Conservation (phyloP, 1,140 invertebrate species). For the Dendrolimus kikuchii region DNA sequence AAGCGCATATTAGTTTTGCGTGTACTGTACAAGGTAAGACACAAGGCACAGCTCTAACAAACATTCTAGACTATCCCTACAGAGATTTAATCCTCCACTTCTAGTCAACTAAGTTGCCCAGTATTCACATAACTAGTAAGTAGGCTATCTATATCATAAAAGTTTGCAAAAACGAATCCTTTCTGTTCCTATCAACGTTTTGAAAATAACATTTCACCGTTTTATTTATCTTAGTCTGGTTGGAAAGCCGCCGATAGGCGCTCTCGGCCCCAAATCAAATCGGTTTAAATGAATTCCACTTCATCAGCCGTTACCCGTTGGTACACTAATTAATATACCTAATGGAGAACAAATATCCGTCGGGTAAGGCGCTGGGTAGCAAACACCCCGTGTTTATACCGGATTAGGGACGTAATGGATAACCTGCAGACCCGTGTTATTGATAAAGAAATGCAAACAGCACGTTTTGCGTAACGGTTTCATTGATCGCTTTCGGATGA, state of each 20-base stretch:
- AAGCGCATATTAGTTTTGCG: too few relatives aligned
- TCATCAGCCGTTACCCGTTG: slow-evolving; percentile 18
- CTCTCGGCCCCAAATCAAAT: slow-evolving; percentile 14
- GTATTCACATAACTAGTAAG: too few relatives aligned
- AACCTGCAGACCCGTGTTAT: slow-evolving; percentile 4
- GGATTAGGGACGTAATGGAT: slow-evolving; percentile 22
- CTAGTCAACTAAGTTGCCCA: too few relatives aligned
- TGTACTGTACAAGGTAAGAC: too few relatives aligned
- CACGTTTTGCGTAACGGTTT: not conserved
- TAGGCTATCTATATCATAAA: too few relatives aligned
- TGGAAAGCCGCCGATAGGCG: slow-evolving; percentile 9
- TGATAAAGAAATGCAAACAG: not conserved
- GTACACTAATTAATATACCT: slow-evolving; percentile 25
- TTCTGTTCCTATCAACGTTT: too few relatives aligned
- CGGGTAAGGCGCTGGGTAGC: slow-evolving; percentile 8
- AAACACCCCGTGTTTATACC: slow-evolving; percentile 14
- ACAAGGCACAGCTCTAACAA: too few relatives aligned
- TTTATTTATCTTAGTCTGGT: slow-evolving; percentile 19
- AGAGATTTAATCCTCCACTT: too few relatives aligned
- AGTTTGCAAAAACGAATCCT: too few relatives aligned
- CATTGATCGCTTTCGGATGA: too few relatives aligned
- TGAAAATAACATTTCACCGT: not conserved
- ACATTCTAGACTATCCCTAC: too few relatives aligned
- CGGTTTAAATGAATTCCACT: slow-evolving; percentile 20
- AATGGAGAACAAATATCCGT: slow-evolving; percentile 26